phyloP scores from a whole-genome alignment of 2,888 invertebrate species.

The Leptinotarsa peninsularis region DNA sequence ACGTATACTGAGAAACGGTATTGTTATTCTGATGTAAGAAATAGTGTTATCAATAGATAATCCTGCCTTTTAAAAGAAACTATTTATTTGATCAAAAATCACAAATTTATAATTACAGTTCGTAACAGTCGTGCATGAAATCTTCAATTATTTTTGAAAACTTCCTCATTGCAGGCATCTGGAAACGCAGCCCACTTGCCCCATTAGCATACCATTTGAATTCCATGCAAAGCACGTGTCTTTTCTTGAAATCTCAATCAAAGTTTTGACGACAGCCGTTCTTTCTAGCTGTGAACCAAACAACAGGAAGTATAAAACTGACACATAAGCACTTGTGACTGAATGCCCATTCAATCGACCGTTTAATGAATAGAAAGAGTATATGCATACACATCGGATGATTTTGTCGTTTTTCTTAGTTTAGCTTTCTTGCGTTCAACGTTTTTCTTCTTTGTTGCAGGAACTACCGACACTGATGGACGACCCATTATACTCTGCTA shows the following conservation, averaged over 20 bases:
- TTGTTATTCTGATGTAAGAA: no score
- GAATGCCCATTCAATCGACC: slow-evolving; percentile 35
- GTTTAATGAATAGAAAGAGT: slow-evolving; percentile 3
- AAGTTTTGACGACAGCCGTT: slow-evolving; percentile 35
- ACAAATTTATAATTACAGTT: no score
- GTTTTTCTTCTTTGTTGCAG: slow-evolving; percentile 67
- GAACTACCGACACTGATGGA: slow-evolving; percentile 75
- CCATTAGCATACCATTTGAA: slow-evolving; percentile 33
- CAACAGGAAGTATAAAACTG: slow-evolving; percentile 46
- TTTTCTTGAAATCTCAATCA: slow-evolving; percentile 40
- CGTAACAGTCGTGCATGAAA: no score
- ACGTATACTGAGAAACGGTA: no score
- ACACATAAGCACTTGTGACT: slow-evolving; percentile 35
- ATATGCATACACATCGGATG: not conserved
- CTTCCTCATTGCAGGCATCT: not conserved
- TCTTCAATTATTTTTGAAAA: not conserved
- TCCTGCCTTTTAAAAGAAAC: no score
- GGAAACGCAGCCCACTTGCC: slow-evolving; percentile 9
- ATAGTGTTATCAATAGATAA: no score
- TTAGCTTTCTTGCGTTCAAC: slow-evolving; percentile 8
- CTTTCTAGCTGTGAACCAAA: slow-evolving; percentile 37
- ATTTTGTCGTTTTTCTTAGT: slow-evolving; percentile 25
- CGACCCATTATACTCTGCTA: slow-evolving; percentile 77
- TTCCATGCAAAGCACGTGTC: slow-evolving; percentile 27
- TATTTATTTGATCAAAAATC: no score